phyloP scores from a whole-genome alignment of 2,113 vertebrate genomes.

The Saimiri boliviensis region DNA sequence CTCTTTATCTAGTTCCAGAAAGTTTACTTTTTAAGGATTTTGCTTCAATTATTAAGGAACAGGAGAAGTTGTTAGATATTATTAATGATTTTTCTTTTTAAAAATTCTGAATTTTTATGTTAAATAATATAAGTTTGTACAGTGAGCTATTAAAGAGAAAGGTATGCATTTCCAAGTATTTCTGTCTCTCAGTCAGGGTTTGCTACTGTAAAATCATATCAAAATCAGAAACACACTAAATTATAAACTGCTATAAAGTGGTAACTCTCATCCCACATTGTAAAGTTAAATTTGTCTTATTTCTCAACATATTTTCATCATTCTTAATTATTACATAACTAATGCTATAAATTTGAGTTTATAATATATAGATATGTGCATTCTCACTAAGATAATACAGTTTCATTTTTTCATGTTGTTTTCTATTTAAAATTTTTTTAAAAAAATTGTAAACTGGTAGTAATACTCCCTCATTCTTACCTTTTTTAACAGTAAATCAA shows the following conservation, averaged over 20 bases:
- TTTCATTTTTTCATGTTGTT: not conserved
- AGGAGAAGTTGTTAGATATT: not conserved
- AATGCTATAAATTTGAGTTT: not conserved
- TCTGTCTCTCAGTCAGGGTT: not conserved
- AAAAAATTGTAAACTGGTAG: not conserved
- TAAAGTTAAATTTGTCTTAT: slow-evolving; percentile 12
- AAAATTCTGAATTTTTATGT: not conserved
- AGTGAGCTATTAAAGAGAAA: not conserved
- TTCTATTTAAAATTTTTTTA: not conserved
- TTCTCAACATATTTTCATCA: not conserved
- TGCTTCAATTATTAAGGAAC: not conserved
- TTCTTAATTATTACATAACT: not conserved
- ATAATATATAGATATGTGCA: not conserved
- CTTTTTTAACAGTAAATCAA: not conserved
- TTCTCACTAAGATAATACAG: not conserved
- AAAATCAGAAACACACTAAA: not conserved
- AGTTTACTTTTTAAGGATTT: not conserved
- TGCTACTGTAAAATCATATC: not conserved
- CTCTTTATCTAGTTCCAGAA: not conserved
- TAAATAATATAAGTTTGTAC: not conserved
- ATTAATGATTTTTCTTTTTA: not conserved
- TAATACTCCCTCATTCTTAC: not conserved
- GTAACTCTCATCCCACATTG: not conserved
- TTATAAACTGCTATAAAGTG: not conserved
- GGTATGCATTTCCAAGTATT: not conserved